Evolutionary conservation across 2,113 vertebrate genomes (phyloP).

Genomic region (Salvelinus sp.): DNA sequence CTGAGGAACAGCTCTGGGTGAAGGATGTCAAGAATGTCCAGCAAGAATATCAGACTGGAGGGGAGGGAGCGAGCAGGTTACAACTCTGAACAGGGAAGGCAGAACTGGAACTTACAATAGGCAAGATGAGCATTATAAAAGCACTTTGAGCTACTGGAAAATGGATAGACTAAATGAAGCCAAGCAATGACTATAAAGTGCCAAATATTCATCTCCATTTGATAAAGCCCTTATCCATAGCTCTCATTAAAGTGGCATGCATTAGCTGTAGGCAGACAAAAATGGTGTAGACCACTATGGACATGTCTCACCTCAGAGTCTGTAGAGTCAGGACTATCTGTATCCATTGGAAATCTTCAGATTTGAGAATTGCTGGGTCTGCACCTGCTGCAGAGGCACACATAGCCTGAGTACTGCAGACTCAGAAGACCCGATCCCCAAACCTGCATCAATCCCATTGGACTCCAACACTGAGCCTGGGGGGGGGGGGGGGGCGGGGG

Average conservation of each 20-base stretch:
- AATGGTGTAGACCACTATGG: not conserved
- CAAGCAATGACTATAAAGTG: too few relatives aligned
- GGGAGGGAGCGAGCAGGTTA: not conserved
- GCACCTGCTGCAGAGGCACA: constrained; percentile 99
- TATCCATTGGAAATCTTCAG: constrained; percentile 85
- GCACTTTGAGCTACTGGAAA: too few relatives aligned
- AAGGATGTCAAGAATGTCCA: constrained; percentile 96
- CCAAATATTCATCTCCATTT: too few relatives aligned
- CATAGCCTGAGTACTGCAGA: constrained; percentile 99
- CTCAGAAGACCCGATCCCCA: constrained; percentile 99
- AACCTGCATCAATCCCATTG: constrained; percentile 76
- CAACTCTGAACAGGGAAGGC: not conserved
- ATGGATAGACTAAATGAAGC: too few relatives aligned
- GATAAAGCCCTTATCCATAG: not conserved
- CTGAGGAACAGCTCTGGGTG: constrained; percentile 91
- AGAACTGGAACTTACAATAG: not conserved
- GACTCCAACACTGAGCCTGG: constrained; percentile 70
- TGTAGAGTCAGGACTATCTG: constrained; percentile 84
- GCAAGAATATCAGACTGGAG: constrained; percentile 90
- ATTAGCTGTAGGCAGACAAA: not conserved
- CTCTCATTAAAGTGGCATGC: not conserved
- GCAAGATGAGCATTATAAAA: not conserved
- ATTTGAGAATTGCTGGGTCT: constrained; percentile 92
- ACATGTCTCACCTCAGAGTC: constrained; percentile 84
- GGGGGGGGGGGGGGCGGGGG: not conserved